Evolutionary conservation across 2,888 invertebrate species (phyloP).

Genomic region (Orchesella flavescens): DNA sequence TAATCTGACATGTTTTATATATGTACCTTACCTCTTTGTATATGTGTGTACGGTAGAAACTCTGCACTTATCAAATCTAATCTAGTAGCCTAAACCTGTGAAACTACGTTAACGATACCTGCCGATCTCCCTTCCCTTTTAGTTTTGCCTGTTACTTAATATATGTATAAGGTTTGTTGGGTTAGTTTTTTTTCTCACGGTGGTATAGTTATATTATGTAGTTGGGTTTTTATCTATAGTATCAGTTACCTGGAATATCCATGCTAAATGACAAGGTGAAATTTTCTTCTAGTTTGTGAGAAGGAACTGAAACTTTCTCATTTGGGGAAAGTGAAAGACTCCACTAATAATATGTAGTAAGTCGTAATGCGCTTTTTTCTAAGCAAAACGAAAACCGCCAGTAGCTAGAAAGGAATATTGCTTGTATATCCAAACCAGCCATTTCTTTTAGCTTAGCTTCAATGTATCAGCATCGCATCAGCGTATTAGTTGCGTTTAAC

Average conservation of each 20-base stretch:
- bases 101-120: too few relatives aligned
- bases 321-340: conserved; percentile 38
- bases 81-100: too few relatives aligned
- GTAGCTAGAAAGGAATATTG: too few relatives aligned
- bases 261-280: conserved; percentile 25
- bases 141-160: neutral
- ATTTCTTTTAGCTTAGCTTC: conserved; percentile 64
- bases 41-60: neutral
- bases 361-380: conserved; percentile 11
- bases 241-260: neutral
- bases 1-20: conserved; percentile 26
- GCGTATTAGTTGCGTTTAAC: neutral
- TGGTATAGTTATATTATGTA: neutral
- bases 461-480: conserved; percentile 52
- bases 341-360: neutral
- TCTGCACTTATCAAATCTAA: too few relatives aligned
- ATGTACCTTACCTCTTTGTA: too few relatives aligned
- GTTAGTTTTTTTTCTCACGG: neutral
- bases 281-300: neutral
- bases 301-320: conserved; percentile 25
- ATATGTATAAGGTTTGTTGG: neutral
- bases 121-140: too few relatives aligned
- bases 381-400: too few relatives aligned
- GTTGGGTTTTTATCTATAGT: too few relatives aligned
- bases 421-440: conserved; percentile 70